Conservation (phyloP, 1,140 invertebrate species). For the Bactericera cockerelli region DNA sequence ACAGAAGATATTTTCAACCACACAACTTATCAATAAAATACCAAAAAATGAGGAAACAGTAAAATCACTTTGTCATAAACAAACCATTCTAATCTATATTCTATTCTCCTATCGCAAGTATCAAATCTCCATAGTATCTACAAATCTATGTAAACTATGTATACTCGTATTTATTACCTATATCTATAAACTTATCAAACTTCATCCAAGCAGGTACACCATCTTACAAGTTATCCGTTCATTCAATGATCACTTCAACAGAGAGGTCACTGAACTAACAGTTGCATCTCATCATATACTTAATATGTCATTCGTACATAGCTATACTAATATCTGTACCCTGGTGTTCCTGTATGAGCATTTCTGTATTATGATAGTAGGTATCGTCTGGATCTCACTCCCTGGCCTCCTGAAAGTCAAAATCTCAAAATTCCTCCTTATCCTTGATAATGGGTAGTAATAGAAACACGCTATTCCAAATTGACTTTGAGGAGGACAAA, state of each 20-base stretch:
- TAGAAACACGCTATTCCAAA: background rate
- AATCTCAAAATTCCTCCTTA: background rate
- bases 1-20: too few species aligned
- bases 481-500: conserved; percentile 2
- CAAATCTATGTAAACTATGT: too few species aligned
- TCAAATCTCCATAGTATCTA: too few species aligned
- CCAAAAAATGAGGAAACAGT: too few species aligned
- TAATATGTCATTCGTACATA: background rate
- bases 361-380: background rate
- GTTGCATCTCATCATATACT: background rate
- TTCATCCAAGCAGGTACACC: too few species aligned
- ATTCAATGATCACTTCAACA: background rate
- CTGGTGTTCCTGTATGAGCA: background rate
- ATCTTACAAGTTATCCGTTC: background rate
- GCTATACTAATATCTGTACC: background rate
- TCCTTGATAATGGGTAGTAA: conserved; percentile 3
- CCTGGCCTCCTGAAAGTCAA: background rate
- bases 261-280: background rate
- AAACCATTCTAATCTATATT: too few species aligned
- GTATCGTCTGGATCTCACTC: background rate
- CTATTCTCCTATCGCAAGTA: too few species aligned
- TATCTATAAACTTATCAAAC: too few species aligned
- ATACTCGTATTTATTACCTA: too few species aligned
- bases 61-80: too few species aligned
- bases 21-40: too few species aligned